Conservation (phyloP, 2,888 invertebrate genomes). For the Ecdyonurus torrentis region DNA sequence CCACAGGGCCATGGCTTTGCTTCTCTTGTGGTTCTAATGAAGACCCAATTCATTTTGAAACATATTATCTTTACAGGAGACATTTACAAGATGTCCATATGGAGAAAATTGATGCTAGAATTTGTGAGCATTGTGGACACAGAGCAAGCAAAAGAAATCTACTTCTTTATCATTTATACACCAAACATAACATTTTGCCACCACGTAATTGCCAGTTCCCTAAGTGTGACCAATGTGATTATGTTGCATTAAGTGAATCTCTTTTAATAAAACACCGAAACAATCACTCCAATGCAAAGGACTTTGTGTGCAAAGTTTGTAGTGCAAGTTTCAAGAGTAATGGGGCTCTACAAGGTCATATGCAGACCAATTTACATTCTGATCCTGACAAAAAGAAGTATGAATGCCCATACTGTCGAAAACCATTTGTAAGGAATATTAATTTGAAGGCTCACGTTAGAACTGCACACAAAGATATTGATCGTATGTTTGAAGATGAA, state of each 20-base stretch:
- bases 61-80: conserved; percentile 61
- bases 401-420: conserved; percentile 57
- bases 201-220: conserved; percentile 56
- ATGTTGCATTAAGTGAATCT: conserved; percentile 54
- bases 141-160: conserved; percentile 54
- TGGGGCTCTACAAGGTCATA: conserved; percentile 25
- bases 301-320: conserved; percentile 38
- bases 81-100: conserved; percentile 57
- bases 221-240: conserved; percentile 58
- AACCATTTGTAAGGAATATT: conserved; percentile 47
- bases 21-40: conserved; percentile 52
- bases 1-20: conserved; percentile 62
- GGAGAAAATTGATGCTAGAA: conserved; percentile 54
- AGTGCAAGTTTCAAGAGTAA: conserved; percentile 30
- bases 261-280: conserved; percentile 53
- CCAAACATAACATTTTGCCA: conserved; percentile 58
- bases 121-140: conserved; percentile 75
- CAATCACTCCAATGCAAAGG: conserved; percentile 30
- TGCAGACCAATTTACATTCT: conserved; percentile 31
- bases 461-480: conserved; percentile 43
- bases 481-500: conserved; percentile 32
- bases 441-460: conserved; percentile 57
- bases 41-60: conserved; percentile 50
- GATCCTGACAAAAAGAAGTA: conserved; percentile 22
- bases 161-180: conserved; percentile 59